These are phyloP conservation scores for Rhabdomys dilectus DNA, from an alignment of 2,113 vertebrate species.

Conservation along the genomic window DNA sequence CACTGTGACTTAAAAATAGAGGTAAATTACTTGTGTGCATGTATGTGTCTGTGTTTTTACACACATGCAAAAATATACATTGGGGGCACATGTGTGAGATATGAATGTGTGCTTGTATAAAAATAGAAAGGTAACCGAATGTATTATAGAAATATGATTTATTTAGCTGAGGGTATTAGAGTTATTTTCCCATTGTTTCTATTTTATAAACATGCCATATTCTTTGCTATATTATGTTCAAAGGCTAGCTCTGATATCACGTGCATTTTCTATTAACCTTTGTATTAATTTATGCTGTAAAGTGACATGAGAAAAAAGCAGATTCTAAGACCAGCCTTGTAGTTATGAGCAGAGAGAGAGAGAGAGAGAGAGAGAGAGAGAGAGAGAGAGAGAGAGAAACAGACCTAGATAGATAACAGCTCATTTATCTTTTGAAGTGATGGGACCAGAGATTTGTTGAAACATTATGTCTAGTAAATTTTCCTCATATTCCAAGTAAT, in stretches of 20 bases:
- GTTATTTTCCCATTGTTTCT: slow-evolving; percentile 84
- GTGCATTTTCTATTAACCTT: slow-evolving; percentile 82
- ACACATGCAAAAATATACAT: slow-evolving; percentile 89
- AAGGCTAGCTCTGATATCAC: slow-evolving; percentile 90
- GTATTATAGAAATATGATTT: slow-evolving; percentile 87
- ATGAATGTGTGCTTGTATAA: slow-evolving; percentile 87
- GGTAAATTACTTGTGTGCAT: slow-evolving; percentile 88
- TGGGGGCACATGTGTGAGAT: slow-evolving; percentile 86
- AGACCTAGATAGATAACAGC: not conserved
- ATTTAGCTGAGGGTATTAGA: slow-evolving; percentile 83
- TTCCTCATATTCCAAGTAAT: slow-evolving; percentile 72
- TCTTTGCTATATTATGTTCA: slow-evolving; percentile 86
- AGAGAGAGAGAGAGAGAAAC: not conserved
- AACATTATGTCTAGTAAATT: slow-evolving; percentile 68
- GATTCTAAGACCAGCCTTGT: slow-evolving; percentile 86
- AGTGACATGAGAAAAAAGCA: slow-evolving; percentile 85
- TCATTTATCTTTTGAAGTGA: slow-evolving; percentile 72
- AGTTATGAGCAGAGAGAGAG: slow-evolving; percentile 41
- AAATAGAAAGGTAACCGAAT: slow-evolving; percentile 87
- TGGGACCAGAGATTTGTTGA: slow-evolving; percentile 77
- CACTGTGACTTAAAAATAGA: slow-evolving; percentile 91
- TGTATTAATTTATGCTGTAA: slow-evolving; percentile 83
- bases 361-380: slow-evolving; percentile 17
- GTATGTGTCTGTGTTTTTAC: slow-evolving; percentile 86
- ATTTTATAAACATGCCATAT: slow-evolving; percentile 86